A percentile compares a stretch with the other conserved stretches of the same genome.
Conservation (phyloP, 2,113 vertebrate genomes). For the Pristiophorus japonicus region DNA sequence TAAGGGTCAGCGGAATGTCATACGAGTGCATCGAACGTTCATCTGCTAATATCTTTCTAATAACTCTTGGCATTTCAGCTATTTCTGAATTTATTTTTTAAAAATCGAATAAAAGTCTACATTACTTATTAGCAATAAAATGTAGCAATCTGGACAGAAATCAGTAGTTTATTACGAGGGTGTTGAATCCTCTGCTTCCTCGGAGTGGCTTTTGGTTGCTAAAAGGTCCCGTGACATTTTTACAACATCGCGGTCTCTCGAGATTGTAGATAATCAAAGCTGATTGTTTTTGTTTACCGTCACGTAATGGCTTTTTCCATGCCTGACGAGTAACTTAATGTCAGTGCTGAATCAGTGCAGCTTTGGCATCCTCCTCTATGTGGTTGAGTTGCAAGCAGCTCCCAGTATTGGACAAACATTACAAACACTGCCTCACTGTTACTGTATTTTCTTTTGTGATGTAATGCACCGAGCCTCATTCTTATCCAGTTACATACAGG, state of each 20-base stretch:
- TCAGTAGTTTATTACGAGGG: not conserved
- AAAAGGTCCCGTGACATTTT: not conserved
- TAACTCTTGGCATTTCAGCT: not conserved
- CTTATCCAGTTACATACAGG: not conserved
- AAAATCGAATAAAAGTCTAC: not conserved
- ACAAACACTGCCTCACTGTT: not conserved
- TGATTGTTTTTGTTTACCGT: not conserved
- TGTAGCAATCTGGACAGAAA: not conserved
- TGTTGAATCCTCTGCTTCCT: not conserved
- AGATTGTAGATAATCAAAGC: not conserved
- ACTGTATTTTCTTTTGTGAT: constrained; percentile 7
- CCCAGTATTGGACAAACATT: not conserved
- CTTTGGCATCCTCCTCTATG: not conserved
- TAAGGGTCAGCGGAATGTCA: not conserved
- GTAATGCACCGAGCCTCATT: constrained; percentile 8
- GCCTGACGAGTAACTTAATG: not conserved
- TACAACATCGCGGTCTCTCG: not conserved
- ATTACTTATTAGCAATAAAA: not conserved
- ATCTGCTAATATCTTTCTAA: not conserved
- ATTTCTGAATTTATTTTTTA: not conserved
- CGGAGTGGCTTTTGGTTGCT: not conserved
- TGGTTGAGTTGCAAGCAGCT: not conserved
- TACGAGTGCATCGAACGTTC: not conserved
- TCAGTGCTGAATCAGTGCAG: not conserved
- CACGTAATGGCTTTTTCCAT: not conserved